Percentiles rank a stretch among this genome's conserved stretches.
phyloP scores from a whole-genome alignment of 2,888 invertebrate genomes.

The Parnassius orleans region DNA sequence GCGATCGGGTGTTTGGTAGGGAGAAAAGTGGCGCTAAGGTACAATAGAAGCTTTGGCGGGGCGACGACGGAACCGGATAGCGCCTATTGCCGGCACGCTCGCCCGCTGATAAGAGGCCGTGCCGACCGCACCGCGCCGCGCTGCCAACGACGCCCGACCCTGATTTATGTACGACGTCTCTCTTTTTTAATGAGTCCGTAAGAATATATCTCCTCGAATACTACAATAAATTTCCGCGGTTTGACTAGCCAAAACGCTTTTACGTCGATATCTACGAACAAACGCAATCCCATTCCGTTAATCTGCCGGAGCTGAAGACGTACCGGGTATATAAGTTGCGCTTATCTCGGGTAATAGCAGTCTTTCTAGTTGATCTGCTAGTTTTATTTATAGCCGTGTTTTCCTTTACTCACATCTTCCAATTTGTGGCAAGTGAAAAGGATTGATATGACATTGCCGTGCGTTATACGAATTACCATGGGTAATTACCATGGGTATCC shows the following conservation, averaged over 20 bases:
- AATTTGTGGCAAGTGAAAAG: slow-evolving; percentile 81
- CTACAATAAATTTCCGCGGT: slow-evolving; percentile 74
- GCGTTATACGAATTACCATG: slow-evolving; percentile 79
- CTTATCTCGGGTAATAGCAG: slow-evolving; percentile 78
- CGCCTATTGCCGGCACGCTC: slow-evolving; percentile 75
- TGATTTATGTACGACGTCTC: slow-evolving; percentile 80
- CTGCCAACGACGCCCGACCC: slow-evolving; percentile 51
- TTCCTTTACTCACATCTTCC: slow-evolving; percentile 79
- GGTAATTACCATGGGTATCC: slow-evolving; percentile 79
- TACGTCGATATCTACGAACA: slow-evolving; percentile 77
- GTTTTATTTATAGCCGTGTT: slow-evolving; percentile 80
- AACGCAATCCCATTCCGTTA: slow-evolving; percentile 72
- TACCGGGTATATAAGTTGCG: slow-evolving; percentile 75
- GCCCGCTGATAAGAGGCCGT: slow-evolving; percentile 64
- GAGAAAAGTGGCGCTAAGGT: slow-evolving; percentile 38
- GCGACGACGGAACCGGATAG: slow-evolving; percentile 79
- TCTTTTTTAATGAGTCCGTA: slow-evolving; percentile 81
- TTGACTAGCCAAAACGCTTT: slow-evolving; percentile 73
- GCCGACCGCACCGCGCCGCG: slow-evolving; percentile 47
- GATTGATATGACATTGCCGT: slow-evolving; percentile 79
- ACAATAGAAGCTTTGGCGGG: slow-evolving; percentile 63
- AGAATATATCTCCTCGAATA: slow-evolving; percentile 76
- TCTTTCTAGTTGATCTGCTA: slow-evolving; percentile 79
- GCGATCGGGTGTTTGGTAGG: slow-evolving; percentile 49
- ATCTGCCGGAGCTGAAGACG: slow-evolving; percentile 70